A percentile compares a stretch with the other conserved stretches of the same genome.
These are phyloP conservation scores for Spinibarbus caldwelli DNA, from an alignment of 2,797 vertebrate species.

Conservation along the genomic window DNA sequence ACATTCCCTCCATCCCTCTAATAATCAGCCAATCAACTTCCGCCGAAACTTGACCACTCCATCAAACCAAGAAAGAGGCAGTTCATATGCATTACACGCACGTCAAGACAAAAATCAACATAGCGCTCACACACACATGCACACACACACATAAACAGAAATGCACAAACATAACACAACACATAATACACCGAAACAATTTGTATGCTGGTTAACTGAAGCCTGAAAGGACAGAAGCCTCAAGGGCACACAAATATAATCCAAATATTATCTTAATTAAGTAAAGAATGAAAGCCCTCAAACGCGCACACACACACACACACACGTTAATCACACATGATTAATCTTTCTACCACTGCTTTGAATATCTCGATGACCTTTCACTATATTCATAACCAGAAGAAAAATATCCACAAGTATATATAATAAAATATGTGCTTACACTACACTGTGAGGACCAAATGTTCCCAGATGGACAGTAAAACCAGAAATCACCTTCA, in stretches of 20 bases:
- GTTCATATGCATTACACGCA: slow-evolving; percentile 4
- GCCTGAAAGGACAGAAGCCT: slow-evolving; percentile 16
- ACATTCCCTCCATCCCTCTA: slow-evolving; percentile 20
- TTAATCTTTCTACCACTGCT: slow-evolving; percentile 15
- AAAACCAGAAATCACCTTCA: neutral
- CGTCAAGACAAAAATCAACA: neutral
- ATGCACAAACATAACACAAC: slow-evolving; percentile 1
- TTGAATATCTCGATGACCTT: slow-evolving; percentile 43
- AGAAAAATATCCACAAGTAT: neutral
- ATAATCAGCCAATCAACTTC: slow-evolving; percentile 45
- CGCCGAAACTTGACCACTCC: slow-evolving; percentile 1
- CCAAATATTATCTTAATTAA: slow-evolving; percentile 14
- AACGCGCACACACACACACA: slow-evolving; percentile 1
- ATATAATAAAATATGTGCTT: neutral
- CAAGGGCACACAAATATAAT: slow-evolving; percentile 30
- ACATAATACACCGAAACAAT: neutral
- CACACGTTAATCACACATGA: slow-evolving; percentile 19
- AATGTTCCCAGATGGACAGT: slow-evolving; percentile 1
- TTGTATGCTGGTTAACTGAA: slow-evolving; percentile 3
- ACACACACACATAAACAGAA: neutral
- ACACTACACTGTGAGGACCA: neutral
- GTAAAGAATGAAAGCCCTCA: slow-evolving; percentile 15
- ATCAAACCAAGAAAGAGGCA: slow-evolving; percentile 23
- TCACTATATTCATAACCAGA: neutral
- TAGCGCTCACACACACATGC: neutral